Percentiles rank a stretch among this genome's conserved stretches.
Evolutionary conservation across 1,140 invertebrate genomes (phyloP).

Genomic region (Bilobella aurantiaca): DNA sequence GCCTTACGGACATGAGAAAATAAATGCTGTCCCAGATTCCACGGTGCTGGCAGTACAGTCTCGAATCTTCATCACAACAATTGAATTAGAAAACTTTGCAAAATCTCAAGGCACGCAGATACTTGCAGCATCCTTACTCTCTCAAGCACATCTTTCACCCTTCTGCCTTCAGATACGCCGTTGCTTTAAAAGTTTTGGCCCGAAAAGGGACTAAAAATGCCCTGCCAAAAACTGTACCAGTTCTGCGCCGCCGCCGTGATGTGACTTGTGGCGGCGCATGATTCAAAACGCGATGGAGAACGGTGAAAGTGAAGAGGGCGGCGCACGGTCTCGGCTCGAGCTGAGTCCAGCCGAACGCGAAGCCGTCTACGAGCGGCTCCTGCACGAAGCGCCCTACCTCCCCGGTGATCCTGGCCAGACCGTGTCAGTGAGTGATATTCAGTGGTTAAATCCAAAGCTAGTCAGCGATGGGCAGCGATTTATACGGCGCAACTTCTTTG

Average conservation of each 20-base stretch:
- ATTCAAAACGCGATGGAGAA: too few species aligned
- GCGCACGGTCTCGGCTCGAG: too few species aligned
- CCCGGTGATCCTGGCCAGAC: slow-evolving; percentile 11
- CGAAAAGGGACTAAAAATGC: too few species aligned
- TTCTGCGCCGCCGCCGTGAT: too few species aligned
- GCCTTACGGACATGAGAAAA: too few species aligned
- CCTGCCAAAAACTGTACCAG: too few species aligned
- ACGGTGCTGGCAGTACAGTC: too few species aligned
- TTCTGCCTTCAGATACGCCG: not conserved
- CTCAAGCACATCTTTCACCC: not conserved
- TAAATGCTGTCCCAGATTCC: too few species aligned
- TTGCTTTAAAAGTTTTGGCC: too few species aligned
- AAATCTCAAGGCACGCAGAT: not conserved
- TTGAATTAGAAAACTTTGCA: not conserved
- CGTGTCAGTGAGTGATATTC: slow-evolving; percentile 13
- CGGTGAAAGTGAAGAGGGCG: too few species aligned
- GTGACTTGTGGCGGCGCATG: too few species aligned
- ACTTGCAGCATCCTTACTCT: not conserved
- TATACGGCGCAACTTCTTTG: slow-evolving; percentile 1
- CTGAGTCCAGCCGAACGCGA: slow-evolving; percentile 4
- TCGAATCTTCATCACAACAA: not conserved
- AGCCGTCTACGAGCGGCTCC: slow-evolving; percentile 15
- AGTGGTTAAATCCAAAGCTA: slow-evolving; percentile 15
- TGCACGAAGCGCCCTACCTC: slow-evolving; percentile 22
- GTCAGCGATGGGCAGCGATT: slow-evolving; percentile 11